Conservation (phyloP, 2,888 invertebrate genomes). For the Meganola albula region DNA sequence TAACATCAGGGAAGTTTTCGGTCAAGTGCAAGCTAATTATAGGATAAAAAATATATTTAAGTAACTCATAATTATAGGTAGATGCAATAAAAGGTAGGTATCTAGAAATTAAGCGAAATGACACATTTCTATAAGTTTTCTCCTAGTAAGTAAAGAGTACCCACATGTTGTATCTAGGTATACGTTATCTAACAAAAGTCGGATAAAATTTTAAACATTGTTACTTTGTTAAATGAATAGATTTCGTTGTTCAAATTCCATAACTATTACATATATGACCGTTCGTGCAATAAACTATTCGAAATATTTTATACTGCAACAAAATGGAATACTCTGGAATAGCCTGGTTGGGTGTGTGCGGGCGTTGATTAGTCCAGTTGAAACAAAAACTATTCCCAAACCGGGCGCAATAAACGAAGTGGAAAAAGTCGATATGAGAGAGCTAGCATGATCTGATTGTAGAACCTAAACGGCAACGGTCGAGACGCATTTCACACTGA, state of each 20-base stretch:
- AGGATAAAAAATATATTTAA: no score
- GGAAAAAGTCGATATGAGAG: slow-evolving; percentile 73
- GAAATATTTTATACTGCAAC: slow-evolving; percentile 41
- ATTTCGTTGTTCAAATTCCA: slow-evolving; percentile 16
- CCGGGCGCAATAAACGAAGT: slow-evolving; percentile 65
- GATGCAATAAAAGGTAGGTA: no score
- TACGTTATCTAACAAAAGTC: no score
- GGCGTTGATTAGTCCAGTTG: slow-evolving; percentile 70
- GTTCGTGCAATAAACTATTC: slow-evolving; percentile 29
- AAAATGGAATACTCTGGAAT: slow-evolving; percentile 46
- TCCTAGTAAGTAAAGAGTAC: no score
- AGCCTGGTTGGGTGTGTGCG: slow-evolving; percentile 52
- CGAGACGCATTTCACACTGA: slow-evolving; percentile 65
- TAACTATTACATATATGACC: slow-evolving; percentile 32
- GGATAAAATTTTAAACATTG: no score
- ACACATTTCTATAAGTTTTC: no score
- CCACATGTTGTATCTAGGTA: no score
- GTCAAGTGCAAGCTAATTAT: no score
- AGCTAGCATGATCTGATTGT: slow-evolving; percentile 61
- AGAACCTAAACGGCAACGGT: slow-evolving; percentile 65
- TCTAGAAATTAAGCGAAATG: no score
- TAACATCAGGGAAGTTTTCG: no score
- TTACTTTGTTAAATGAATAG: slow-evolving; percentile 11
- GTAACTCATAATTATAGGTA: no score
- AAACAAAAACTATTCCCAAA: slow-evolving; percentile 74